Evolutionary conservation across 2,888 invertebrate genomes (phyloP).

Genomic region (Drosophila niveifrons): DNA sequence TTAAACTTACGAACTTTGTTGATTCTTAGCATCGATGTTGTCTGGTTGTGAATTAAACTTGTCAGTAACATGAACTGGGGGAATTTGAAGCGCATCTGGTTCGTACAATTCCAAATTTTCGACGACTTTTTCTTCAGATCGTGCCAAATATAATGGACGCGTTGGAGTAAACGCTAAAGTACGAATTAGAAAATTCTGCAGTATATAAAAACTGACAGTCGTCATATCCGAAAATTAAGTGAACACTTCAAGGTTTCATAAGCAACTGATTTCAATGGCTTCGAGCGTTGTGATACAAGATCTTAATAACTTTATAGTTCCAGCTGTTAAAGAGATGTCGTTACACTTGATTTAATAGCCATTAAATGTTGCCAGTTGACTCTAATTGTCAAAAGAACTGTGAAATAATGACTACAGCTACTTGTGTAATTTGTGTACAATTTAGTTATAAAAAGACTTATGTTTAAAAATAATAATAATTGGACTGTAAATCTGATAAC

Average conservation of each 20-base stretch:
- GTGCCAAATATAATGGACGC: not conserved
- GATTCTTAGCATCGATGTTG: not conserved
- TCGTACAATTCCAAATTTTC: not conserved
- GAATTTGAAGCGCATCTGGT: slow-evolving; percentile 8
- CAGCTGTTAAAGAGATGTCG: not conserved
- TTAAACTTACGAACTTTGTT: not conserved
- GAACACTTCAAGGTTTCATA: not conserved
- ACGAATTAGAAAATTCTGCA: slow-evolving; percentile 45
- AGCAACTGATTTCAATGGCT: not conserved
- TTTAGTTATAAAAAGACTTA: not conserved
- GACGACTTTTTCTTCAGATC: not conserved
- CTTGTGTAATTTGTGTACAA: not conserved
- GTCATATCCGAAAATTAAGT: slow-evolving; percentile 24
- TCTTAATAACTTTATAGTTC: not conserved
- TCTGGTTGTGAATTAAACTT: not conserved
- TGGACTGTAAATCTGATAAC: slow-evolving; percentile 3
- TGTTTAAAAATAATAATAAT: not conserved
- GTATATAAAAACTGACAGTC: slow-evolving; percentile 33
- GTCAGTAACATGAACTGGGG: slow-evolving; percentile 4
- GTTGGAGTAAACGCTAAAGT: slow-evolving; percentile 20
- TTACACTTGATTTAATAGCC: not conserved
- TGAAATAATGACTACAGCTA: not conserved
- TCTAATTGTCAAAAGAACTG: slow-evolving; percentile 3
- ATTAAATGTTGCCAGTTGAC: not conserved
- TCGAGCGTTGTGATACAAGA: not conserved